Evolutionary conservation across 2,888 invertebrate species (phyloP).

Genomic region (Lasioglossum leucozonium): DNA sequence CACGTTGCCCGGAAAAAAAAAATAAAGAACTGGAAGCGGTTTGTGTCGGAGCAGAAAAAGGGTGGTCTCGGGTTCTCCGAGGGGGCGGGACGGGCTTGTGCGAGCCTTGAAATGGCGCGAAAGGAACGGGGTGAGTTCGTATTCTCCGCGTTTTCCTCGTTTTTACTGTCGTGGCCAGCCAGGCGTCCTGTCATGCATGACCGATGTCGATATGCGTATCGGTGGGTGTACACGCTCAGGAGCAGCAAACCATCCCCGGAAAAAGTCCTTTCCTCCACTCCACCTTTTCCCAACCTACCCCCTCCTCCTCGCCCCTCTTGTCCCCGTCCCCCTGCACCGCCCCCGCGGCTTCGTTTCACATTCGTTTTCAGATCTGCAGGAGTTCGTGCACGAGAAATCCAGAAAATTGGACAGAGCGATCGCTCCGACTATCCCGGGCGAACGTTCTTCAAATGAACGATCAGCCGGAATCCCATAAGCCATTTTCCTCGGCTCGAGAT

Average conservation of each 20-base stretch:
- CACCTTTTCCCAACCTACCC: neutral
- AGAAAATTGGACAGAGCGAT: constrained; percentile 76
- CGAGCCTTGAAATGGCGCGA: constrained; percentile 63
- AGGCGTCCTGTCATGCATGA: constrained; percentile 83
- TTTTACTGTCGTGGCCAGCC: constrained; percentile 83
- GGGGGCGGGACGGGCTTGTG: neutral
- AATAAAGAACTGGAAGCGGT: neutral
- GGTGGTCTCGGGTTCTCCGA: neutral
- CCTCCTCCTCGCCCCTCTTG: constrained; percentile 11
- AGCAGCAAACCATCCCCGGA: constrained; percentile 74
- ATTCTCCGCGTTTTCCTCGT: constrained; percentile 74
- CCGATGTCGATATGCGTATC: constrained; percentile 82
- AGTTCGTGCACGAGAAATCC: constrained; percentile 75
- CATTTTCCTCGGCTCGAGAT: constrained; percentile 54
- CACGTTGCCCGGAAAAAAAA: neutral
- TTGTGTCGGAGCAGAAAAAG: neutral
- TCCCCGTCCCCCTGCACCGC: neutral
- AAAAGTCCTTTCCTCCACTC: constrained; percentile 60
- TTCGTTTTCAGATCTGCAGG: constrained; percentile 66
- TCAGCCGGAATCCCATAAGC: constrained; percentile 67
- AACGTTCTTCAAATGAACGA: constrained; percentile 74
- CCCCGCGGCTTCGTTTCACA: constrained; percentile 54
- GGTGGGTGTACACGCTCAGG: constrained; percentile 72
- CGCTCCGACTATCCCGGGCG: constrained; percentile 64
- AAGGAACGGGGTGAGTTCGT: constrained; percentile 64